Base-by-base conservation (phyloP, 92 coral and sea anemone species). In the Chrysogorgia sp. region DNA sequence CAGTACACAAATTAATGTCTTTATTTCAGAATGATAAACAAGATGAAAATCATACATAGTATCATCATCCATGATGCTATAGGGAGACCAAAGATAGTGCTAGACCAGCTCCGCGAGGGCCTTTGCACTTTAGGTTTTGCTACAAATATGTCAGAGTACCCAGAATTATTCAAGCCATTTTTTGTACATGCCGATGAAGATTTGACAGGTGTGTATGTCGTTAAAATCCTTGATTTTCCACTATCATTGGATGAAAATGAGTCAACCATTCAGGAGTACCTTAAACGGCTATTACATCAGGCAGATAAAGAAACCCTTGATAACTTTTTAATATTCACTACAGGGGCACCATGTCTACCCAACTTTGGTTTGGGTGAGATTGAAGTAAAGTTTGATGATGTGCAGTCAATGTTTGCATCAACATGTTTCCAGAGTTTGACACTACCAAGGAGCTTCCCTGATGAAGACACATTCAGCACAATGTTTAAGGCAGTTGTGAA, bases 391-490 rank as follows among this genome's bases (percentile, higher is more conserved):
- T 90, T 86, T 81, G 86, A 90, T 19, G 34, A 75, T 31, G 57
- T 52, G 19, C 57, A 79, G 20, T 59, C 93, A n/a, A 83, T 90
- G 23, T 86, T 86, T 86, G 88, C 93, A 10, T 90, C 90, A 40
- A 80, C 90, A 10, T 86, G 90, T 58, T 52, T 83, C 17, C 86
- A 52, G 53, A 20, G 58, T 26, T 21, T 90, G 12, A 86, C 93
- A 13, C 60, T 90, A 24, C 90, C 93, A 52, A 67, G 70, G 20
- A 30, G 61, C 26, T 86, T 90, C 40, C 63, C 82, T 60, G 82
- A 79, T 49, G 53, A 80, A 32, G 88, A 60, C 15, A 68, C 61
- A 41, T 90, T 90, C 52, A 24, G 30, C 26, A 10, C 72, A 49
- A 74, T 82, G 13, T 30, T 90, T 49, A 67, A 69, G 9, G 79